Evolutionary conservation across 1,140 invertebrate species (phyloP), one percentile per base, ranked within the genome.

Genomic region (Latrodectus geometricus): DNA sequence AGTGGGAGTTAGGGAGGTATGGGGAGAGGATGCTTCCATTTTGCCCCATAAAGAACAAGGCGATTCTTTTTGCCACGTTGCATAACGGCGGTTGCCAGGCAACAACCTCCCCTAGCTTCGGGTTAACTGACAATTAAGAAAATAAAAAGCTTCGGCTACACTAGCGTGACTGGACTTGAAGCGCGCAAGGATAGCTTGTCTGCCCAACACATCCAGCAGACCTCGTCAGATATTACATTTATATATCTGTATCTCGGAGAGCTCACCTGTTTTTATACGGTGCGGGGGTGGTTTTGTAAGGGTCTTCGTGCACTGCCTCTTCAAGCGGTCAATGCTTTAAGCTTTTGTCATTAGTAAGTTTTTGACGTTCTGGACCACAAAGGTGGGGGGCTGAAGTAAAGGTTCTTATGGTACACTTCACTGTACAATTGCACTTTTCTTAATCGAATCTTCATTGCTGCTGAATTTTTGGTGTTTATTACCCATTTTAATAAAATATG

Each of bases 111-210:
- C 70, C 73, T 68, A 14, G 72, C 81, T 76, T 66, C 75, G 83
- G 83, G 83, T 86, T 86, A 86, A 86, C 83, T 86, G 83, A 86
- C 83, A 86, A 86, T 86, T 86, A 86, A 86, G 83, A 74, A 86
- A 86, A 86, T 86, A 86, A 86, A 86, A 86, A 77, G 83, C 50
- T 68, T 84, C 66, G 61, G 56, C 81, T 52, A 84, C 73, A 76
- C 72, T 76, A 68, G 81, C 81, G 81, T 84, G 81, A 84, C 81
- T 68, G 49, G 81, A 84, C 81, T 75, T 84, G 80, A 79, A 23
- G 69, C 20, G 54, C 17, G 35, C 21, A 61, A 23, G 65, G 77
- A 79, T 79, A 23, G 70, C 35, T 70, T 52, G n/a, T 21, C 78
- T 52, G 17, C 23, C 23, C n/a, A 73, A 48, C 23, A 5, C 70